phyloP scores from a whole-genome alignment of 1,140 invertebrate species.

The Ctenoplectra terminalis region DNA sequence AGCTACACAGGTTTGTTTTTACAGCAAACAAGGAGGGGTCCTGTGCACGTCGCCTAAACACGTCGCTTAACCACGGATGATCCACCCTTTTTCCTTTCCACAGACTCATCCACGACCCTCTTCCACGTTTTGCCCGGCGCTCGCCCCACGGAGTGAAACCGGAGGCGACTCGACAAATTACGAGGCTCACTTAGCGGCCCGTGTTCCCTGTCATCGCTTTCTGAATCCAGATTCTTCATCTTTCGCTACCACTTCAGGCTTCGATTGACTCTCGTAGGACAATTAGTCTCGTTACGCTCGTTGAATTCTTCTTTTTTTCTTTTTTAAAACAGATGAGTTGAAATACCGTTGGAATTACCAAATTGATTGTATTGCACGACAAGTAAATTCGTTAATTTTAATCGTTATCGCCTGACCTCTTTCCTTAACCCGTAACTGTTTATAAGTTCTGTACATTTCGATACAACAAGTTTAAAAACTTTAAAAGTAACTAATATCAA shows the following conservation, averaged over 20 bases:
- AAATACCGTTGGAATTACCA: no score
- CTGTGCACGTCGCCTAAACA: constrained; percentile 13
- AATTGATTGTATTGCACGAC: no score
- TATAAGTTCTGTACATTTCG: no score
- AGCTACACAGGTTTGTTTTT: constrained; percentile 26
- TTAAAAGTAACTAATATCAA: background rate
- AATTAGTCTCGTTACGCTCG: background rate
- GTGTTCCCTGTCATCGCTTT: constrained; percentile 41
- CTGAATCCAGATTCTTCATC: background rate
- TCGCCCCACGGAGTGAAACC: constrained; percentile 50
- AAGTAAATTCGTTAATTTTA: no score
- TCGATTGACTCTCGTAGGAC: no score
- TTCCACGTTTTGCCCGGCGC: constrained; percentile 6
- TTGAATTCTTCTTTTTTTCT: no score
- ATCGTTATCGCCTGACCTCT: no score
- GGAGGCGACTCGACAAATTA: constrained; percentile 64
- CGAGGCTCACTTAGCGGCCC: constrained; percentile 63
- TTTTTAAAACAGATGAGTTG: background rate
- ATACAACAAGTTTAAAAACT: no score
- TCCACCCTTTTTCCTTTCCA: background rate
- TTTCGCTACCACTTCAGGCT: no score
- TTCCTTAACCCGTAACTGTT: no score
- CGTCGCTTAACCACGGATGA: constrained; percentile 18
- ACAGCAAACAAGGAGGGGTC: constrained; percentile 21
- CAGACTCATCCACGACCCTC: background rate